These are phyloP conservation scores for Asteroscopus sphinx DNA, from an alignment of 2,888 invertebrate genomes.

Conservation along the genomic window DNA sequence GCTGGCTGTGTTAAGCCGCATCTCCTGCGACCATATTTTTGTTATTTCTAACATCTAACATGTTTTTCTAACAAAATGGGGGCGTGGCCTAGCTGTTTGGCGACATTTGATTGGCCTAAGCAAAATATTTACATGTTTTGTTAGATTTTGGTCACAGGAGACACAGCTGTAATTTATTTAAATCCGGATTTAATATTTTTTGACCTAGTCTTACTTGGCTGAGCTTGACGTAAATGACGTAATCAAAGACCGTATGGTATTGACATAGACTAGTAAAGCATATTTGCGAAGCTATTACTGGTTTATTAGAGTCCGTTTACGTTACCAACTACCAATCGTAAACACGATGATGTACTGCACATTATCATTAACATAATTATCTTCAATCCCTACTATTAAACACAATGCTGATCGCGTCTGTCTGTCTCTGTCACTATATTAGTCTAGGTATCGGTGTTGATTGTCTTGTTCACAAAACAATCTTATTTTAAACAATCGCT, in stretches of 20 bases:
- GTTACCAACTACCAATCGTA: not conserved
- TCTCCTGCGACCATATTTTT: too few species aligned
- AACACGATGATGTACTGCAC: not conserved
- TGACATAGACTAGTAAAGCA: slow-evolving; percentile 20
- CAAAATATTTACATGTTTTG: too few species aligned
- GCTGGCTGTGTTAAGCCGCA: slow-evolving; percentile 8
- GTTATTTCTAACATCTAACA: too few species aligned
- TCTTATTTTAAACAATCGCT: too few species aligned
- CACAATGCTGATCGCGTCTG: not conserved
- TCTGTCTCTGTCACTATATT: not conserved
- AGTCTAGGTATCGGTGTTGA: too few species aligned
- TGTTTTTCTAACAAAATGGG: too few species aligned
- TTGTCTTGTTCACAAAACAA: too few species aligned
- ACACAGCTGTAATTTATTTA: too few species aligned
- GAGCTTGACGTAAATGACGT: slow-evolving; percentile 39
- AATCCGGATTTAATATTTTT: too few species aligned
- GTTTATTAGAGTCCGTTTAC: not conserved
- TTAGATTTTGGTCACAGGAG: too few species aligned
- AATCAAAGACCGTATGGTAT: slow-evolving; percentile 25
- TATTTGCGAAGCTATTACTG: slow-evolving; percentile 7
- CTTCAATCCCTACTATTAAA: not conserved
- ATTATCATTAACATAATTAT: not conserved
- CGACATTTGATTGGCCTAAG: too few species aligned
- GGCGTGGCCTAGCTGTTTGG: too few species aligned
- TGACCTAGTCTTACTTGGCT: slow-evolving; percentile 31